Base-by-base conservation (phyloP, 1,140 invertebrate genomes). In the Sitophilus oryzae region DNA sequence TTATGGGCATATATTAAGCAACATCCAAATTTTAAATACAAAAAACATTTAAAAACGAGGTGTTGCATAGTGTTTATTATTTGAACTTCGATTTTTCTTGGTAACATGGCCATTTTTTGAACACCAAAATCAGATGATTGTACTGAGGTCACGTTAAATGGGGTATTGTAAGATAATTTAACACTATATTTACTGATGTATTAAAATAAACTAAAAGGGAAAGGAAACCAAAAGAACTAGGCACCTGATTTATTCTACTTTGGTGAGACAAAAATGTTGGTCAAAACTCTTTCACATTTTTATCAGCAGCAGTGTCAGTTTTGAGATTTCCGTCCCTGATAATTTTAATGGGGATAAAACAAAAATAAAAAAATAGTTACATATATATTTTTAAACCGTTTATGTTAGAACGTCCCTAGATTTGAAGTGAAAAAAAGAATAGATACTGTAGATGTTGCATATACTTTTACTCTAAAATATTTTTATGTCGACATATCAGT, bases 261-360 rank as follows among this genome's bases (percentile, higher is more conserved):
- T 54, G 52, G 52, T 54, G 52, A 41, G 37, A 20, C 42, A 47
- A 56, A 19, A 15, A 56, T 18, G 18, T 48, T 56, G 45, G 53
- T 49, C 38, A 56, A 40, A n/a, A n/a, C 22, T 14, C 11, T 30
- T 30, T 46, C 47, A 25, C 20, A 46, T 19, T 18, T 37, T 56
- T 22, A 38, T 57, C 58, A 66, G 63, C 68, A 71, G 69, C 69
- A 71, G 69, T 69, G 69, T 71, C 67, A 58, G 59, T 58, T 61
- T 59, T 54, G 48, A 65, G 18, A 50, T 56, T 49, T 71, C 69
- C 69, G 69, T 71, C 69, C 69, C 66, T 58, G 45, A 37, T 54
- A 9, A 15, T 10, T 14, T 44, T 52, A 20, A n/a, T 19, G 38
- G 14, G 21, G 21, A 51, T 19, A 14, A 22, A 41, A 10, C 18